These are phyloP conservation scores for Amblyopsis rosae DNA, from an alignment of 2,113 vertebrate species.

Conservation along the genomic window DNA sequence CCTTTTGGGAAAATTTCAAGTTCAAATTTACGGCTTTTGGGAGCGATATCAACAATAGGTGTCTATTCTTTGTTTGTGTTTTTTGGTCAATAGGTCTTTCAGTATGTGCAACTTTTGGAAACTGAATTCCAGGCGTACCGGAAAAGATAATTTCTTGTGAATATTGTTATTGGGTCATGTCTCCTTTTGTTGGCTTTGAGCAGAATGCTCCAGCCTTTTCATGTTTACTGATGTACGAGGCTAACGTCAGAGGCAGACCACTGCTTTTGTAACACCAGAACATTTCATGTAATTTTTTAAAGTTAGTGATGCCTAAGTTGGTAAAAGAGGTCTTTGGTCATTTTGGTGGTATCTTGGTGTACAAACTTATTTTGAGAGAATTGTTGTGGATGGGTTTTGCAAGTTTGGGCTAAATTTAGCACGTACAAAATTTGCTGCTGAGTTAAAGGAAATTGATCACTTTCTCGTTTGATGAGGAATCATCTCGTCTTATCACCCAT, in stretches of 20 bases:
- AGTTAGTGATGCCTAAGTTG: conserved; percentile 16
- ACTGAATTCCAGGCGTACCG: neutral
- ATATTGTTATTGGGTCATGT: conserved; percentile 7
- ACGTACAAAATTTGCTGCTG: conserved; percentile 17
- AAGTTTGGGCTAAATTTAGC: neutral
- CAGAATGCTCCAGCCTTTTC: conserved; percentile 12
- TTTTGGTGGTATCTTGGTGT: conserved; percentile 14
- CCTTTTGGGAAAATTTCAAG: neutral
- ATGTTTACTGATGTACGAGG: conserved; percentile 16
- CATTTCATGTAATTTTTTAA: neutral
- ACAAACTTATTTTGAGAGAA: neutral
- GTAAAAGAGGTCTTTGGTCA: conserved; percentile 12
- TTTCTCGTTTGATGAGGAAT: neutral
- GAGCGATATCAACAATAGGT: conserved; percentile 6
- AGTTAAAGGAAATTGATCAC: conserved; percentile 2
- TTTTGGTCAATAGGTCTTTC: too few relatives aligned
- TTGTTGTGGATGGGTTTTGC: conserved; percentile 16
- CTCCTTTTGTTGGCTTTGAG: conserved; percentile 16
- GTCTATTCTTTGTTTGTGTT: neutral
- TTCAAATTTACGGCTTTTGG: conserved; percentile 15
- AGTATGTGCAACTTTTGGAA: neutral
- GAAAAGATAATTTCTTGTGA: neutral
- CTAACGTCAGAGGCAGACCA: conserved; percentile 5
- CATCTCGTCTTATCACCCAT: conserved; percentile 4
- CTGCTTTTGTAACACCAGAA: conserved; percentile 1